Base-by-base conservation (phyloP, 2,797 vertebrate species). In the Pangasius macronema region DNA sequence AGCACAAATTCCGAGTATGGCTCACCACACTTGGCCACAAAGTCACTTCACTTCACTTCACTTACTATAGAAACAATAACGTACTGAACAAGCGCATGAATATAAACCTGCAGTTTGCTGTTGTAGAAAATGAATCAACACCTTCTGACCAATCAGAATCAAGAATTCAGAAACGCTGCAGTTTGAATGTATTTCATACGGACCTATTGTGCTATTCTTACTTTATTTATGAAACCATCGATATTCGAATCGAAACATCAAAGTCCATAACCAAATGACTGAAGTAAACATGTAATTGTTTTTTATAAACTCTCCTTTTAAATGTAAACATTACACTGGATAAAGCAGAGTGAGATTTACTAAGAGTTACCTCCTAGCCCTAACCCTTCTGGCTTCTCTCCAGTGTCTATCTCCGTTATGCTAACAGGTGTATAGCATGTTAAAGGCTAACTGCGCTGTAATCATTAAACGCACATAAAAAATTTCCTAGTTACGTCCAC, bases 351-450 rank as follows among this genome's bases (percentile, higher is more conserved):
- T 27, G 9, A 81, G 33, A 13, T 27, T n/a, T 63, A 63, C 13
- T 65, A 24, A 55, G 20, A 10, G n/a, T 24, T 76, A 22, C 76
- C 76, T 57, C 33, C 49, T 16, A 53, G n/a, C 49, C 75, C n/a
- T 33, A 27, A 80, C 2, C 33, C 5, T 27, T 61, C 24, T 27
- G 22, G 24, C 27, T 46, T 65, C 65, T 65, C 39, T 46, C 2
- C 39, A 2, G 30, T 65, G n/a, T 27, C 46, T n/a, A 33, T 65
- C 49, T 33, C 68, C 3, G 20, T 42, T 70, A 57, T 77, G 53
- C 53, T 73, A 57, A 82, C 42, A 57, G 6, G 76, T n/a, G 75
- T n/a, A 84, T 87, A 61, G 5, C 55, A 42, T 53, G 55, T n/a
- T 73, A 59, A 65, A 81, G 63, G 49, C 82, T 86, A 81, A 82